Base-by-base conservation (phyloP, 2,888 invertebrate species). In the Lepidonotus clava region DNA sequence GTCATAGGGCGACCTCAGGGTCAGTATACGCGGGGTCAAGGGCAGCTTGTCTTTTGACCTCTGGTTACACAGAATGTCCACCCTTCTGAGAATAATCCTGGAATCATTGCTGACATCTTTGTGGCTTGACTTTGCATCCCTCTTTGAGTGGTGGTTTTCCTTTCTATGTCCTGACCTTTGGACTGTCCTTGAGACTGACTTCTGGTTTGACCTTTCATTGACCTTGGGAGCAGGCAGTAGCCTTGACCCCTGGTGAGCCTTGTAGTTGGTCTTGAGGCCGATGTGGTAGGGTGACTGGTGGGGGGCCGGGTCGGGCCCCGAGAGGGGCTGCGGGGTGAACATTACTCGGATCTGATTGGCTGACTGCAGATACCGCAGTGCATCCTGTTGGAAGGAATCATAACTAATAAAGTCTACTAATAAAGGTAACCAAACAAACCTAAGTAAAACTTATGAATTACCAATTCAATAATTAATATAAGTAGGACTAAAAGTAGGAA, bases 341-440 rank as follows among this genome's bases (percentile, higher is more conserved):
- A 61, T 61, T 61, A 28, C 24, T 24, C 61, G 61, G 11, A 28
- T 28, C 61, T 61, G 61, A 61, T 61, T 61, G 61, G 61, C 61
- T 61, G 61, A 61, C 61, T 61, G 61, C 61, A 61, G 61, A 61
- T 61, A 61, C 61, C 32, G 61, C 61, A 61, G 24, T 28, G 61
- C 61, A 61, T 61, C 61, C 61, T 61, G 61, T 24, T 24, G 28
- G 61, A 11, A 61, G 24, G 28, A 24, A 61, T 24, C 24, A 61
- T 24, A 24, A 61, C 24, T 28, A 24, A 61, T 61, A 61, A 28
- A 28, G 11, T n/a, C 61, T 28, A 61, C 21, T 5, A 61, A 46
- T n/a, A n/a, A n/a, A n/a, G n/a, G n/a, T n/a, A n/a, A n/a, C n/a
- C n/a, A n/a, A n/a, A n/a, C n/a, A n/a, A n/a, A n/a, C 46, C 18